These are phyloP conservation scores for Cryptomyrus ogoouensis DNA, from an alignment of 2,113 vertebrate genomes.

Conservation along the genomic window DNA sequence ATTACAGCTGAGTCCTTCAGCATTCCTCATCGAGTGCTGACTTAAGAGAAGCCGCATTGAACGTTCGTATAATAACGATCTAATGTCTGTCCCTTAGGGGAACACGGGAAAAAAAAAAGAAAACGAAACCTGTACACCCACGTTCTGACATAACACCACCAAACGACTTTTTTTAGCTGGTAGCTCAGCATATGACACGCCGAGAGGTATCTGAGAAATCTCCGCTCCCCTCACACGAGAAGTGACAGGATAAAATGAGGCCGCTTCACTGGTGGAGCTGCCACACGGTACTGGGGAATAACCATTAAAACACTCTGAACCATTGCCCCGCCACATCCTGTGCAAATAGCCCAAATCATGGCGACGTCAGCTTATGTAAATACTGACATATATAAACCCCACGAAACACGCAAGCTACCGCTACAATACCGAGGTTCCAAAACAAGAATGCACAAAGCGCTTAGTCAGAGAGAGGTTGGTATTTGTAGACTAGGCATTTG, in stretches of 20 bases:
- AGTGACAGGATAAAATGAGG: background rate
- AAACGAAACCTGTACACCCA: conserved; percentile 1
- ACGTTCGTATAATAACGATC: background rate
- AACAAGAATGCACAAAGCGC: background rate
- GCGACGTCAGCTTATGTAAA: background rate
- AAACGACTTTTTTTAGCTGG: background rate
- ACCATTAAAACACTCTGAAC: background rate
- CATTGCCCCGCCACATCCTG: background rate
- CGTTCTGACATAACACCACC: conserved; percentile 1
- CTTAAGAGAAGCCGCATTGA: conserved; percentile 1
- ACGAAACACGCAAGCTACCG: background rate
- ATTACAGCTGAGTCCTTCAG: background rate
- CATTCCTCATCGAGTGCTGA: background rate
- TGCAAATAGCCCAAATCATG: background rate
- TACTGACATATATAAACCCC: background rate
- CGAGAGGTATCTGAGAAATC: background rate
- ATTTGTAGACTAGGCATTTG: background rate
- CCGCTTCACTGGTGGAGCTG: background rate
- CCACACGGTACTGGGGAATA: background rate
- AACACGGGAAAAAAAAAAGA: background rate
- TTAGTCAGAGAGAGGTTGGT: background rate
- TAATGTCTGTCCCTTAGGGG: background rate
- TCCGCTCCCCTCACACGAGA: background rate
- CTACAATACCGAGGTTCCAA: background rate
- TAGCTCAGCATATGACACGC: background rate